Percentiles rank a stretch among this genome's conserved stretches.
These are phyloP conservation scores for Pseudomyrmex sp. DNA, from an alignment of 1,140 invertebrate species.

Conservation along the genomic window DNA sequence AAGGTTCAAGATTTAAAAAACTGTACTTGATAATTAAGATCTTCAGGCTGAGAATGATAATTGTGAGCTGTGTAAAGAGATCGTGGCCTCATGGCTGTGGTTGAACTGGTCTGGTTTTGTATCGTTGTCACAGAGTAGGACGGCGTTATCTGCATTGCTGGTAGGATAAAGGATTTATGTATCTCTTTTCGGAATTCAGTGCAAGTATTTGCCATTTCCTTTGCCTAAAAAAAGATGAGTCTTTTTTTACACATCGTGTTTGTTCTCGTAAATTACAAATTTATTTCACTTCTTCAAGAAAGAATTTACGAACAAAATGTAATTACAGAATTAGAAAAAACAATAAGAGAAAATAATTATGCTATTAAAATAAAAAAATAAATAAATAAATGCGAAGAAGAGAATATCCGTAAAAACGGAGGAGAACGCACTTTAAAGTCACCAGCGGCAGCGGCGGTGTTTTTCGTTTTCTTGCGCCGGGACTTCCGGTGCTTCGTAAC, in stretches of 20 bases:
- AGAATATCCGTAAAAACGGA: not conserved
- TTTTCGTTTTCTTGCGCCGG: slow-evolving; percentile 77
- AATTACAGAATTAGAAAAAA: not conserved
- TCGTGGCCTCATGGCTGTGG: slow-evolving; percentile 76
- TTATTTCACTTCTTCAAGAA: no score
- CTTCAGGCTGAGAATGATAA: slow-evolving; percentile 77
- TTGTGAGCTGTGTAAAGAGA: slow-evolving; percentile 81
- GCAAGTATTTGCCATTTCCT: slow-evolving; percentile 71
- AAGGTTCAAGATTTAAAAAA: not conserved
- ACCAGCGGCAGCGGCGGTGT: slow-evolving; percentile 62
- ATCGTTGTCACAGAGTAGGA: slow-evolving; percentile 68
- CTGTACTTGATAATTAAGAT: slow-evolving; percentile 76
- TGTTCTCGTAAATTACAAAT: no score
- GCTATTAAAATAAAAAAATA: not conserved
- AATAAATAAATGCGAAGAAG: slow-evolving; percentile 6
- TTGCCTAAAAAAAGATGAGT: slow-evolving; percentile 52
- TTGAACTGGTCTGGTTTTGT: slow-evolving; percentile 70
- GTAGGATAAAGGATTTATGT: slow-evolving; percentile 72
- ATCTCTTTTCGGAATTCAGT: slow-evolving; percentile 76
- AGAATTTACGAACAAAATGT: no score
- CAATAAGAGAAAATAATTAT: not conserved
- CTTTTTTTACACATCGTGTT: not conserved
- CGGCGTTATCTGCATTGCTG: slow-evolving; percentile 43
- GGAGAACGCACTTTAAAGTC: slow-evolving; percentile 72
- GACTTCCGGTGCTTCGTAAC: slow-evolving; percentile 75